These are phyloP conservation scores for Oreortyx pictus DNA, from an alignment of 2,797 vertebrate species.

Conservation along the genomic window DNA sequence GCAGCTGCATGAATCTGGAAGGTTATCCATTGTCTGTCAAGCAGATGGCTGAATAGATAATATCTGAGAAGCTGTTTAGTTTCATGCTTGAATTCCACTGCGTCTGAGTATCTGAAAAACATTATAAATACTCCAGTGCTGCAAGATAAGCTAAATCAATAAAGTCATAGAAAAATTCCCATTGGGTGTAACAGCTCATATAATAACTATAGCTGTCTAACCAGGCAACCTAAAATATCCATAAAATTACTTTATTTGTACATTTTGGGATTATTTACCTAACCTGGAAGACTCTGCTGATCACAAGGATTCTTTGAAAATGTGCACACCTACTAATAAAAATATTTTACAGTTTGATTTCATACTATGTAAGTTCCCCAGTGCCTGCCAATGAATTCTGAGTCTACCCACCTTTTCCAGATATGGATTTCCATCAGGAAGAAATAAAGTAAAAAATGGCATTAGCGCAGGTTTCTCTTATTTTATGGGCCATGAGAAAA, in stretches of 20 bases:
- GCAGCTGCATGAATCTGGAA: not conserved
- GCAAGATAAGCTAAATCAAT: not conserved
- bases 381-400: not conserved
- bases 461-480: not conserved
- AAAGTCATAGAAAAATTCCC: not conserved
- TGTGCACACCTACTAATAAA: not conserved
- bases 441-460: slow-evolving; percentile 26
- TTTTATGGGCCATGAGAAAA: slow-evolving; percentile 41
- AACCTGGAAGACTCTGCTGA: not conserved
- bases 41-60: not conserved
- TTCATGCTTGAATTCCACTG: slow-evolving; percentile 5
- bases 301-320: not conserved
- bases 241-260: not conserved
- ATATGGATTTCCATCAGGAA: slow-evolving; percentile 15
- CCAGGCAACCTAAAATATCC: not conserved
- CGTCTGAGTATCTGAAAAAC: not conserved
- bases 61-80: not conserved
- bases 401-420: not conserved
- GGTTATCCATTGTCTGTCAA: not conserved
- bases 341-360: not conserved
- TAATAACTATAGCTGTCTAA: not conserved
- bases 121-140: not conserved
- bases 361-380: not conserved
- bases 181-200: not conserved
- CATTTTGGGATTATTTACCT: not conserved